A percentile compares a stretch with the other conserved stretches of the same genome.
phyloP scores from a whole-genome alignment of 92 coral and sea anemone genomes.

The Umimayanthus chanpuru region DNA sequence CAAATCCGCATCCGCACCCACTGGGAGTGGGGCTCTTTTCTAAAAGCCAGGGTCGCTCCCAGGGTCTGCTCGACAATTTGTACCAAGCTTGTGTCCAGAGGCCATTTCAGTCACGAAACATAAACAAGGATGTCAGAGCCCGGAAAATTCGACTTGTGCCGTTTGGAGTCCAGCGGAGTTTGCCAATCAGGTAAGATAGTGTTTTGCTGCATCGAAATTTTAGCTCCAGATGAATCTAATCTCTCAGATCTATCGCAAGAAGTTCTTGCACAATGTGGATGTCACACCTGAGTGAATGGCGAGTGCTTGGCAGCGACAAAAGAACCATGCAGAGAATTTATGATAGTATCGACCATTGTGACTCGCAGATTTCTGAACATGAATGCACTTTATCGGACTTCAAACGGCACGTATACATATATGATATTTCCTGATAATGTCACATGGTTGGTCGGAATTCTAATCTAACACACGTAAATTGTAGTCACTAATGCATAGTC shows the following conservation, averaged over 20 bases:
- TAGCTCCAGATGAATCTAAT: not conserved
- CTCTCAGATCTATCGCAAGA: not conserved
- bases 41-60: not conserved
- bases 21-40: too few species aligned
- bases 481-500: too few species aligned
- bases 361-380: too few species aligned
- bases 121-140: slow-evolving; percentile 6
- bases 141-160: slow-evolving; percentile 13
- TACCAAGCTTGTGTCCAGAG: not conserved
- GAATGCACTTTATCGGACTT: too few species aligned
- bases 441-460: too few species aligned
- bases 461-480: too few species aligned
- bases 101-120: not conserved
- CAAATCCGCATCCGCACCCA: too few species aligned
- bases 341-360: too few species aligned
- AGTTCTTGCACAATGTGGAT: not conserved
- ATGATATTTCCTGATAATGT: too few species aligned
- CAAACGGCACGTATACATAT: too few species aligned
- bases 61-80: not conserved
- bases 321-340: not conserved
- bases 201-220: not conserved
- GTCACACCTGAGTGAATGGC: not conserved
- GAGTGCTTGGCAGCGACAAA: not conserved
- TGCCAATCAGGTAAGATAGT: not conserved
- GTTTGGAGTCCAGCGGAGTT: slow-evolving; percentile 26